Percentiles rank a stretch among this genome's conserved stretches.
phyloP scores from a whole-genome alignment of 2,113 vertebrate species.

The Tympanuchus pallidicinctus region DNA sequence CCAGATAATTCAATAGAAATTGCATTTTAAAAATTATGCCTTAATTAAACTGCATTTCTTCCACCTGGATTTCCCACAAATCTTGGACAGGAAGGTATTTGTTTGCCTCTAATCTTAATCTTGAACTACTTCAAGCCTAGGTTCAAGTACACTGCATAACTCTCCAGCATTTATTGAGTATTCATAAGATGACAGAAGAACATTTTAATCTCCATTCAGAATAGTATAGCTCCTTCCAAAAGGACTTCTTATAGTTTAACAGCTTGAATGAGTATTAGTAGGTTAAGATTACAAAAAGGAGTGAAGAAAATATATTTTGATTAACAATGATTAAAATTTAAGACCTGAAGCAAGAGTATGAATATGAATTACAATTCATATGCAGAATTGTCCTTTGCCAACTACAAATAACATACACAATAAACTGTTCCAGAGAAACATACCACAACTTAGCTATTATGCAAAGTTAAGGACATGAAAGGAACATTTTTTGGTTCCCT shows the following conservation, averaged over 20 bases:
- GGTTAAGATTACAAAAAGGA: slow-evolving; percentile 38
- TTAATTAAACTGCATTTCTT: not conserved
- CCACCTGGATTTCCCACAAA: not conserved
- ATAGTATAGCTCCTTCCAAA: not conserved
- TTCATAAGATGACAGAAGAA: not conserved
- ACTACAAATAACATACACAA: not conserved
- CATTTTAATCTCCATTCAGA: not conserved
- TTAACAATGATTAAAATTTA: slow-evolving; percentile 64
- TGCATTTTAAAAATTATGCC: not conserved
- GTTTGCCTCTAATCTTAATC: not conserved
- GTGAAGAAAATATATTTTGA: slow-evolving; percentile 46
- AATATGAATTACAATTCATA: slow-evolving; percentile 38
- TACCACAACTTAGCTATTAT: slow-evolving; percentile 18
- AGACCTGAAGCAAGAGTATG: not conserved
- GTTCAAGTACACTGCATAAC: not conserved
- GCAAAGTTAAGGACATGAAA: slow-evolving; percentile 28
- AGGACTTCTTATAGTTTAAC: not conserved
- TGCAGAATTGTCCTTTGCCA: not conserved
- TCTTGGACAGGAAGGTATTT: not conserved
- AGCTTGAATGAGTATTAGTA: not conserved
- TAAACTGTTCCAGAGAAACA: slow-evolving; percentile 32
- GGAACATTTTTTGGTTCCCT: slow-evolving; percentile 39
- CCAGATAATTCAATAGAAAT: not conserved
- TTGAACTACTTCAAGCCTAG: not conserved
- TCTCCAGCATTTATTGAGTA: not conserved